These are phyloP conservation scores for Morbakka virulenta DNA, from an alignment of 30 jellyfish, hydroid and myxozoan species.

Conservation along the genomic window DNA sequence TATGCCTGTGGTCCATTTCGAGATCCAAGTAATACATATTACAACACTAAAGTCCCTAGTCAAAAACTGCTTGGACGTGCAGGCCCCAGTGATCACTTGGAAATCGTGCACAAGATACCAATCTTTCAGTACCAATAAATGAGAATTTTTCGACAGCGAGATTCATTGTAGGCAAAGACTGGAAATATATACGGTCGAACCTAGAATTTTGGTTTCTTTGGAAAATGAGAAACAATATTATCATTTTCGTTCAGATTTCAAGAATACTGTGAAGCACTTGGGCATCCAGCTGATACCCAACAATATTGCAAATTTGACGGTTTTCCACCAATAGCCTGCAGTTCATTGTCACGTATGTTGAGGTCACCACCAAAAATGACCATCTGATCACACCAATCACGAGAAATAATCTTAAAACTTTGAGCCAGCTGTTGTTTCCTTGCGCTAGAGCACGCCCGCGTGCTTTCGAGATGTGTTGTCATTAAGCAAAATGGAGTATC, in stretches of 20 bases:
- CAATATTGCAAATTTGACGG: constrained; percentile 56
- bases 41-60: background rate
- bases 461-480: constrained; percentile 86
- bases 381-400: background rate
- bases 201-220: constrained; percentile 45
- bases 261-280: constrained; percentile 32
- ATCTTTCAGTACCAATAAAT: constrained; percentile 59
- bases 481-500: constrained; percentile 42
- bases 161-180: background rate
- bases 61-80: background rate
- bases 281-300: constrained; percentile 69
- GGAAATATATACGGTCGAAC: constrained; percentile 67
- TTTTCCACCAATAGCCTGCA: constrained; percentile 48
- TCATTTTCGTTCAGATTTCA: constrained; percentile 80
- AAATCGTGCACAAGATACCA: constrained; percentile 57
- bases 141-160: constrained; percentile 23
- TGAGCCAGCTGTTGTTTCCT: constrained; percentile 47
- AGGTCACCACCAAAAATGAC: constrained; percentile 85
- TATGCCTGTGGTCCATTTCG: too few species aligned
- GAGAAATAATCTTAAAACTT: constrained; percentile 23
- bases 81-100: constrained; percentile 94
- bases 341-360: constrained; percentile 70
- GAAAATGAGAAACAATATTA: constrained; percentile 29
- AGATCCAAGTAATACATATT: too few species aligned
- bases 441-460: constrained; percentile 13